phyloP scores from a whole-genome alignment of 1,140 invertebrate genomes.

The Zaprionus kolodkinae region DNA sequence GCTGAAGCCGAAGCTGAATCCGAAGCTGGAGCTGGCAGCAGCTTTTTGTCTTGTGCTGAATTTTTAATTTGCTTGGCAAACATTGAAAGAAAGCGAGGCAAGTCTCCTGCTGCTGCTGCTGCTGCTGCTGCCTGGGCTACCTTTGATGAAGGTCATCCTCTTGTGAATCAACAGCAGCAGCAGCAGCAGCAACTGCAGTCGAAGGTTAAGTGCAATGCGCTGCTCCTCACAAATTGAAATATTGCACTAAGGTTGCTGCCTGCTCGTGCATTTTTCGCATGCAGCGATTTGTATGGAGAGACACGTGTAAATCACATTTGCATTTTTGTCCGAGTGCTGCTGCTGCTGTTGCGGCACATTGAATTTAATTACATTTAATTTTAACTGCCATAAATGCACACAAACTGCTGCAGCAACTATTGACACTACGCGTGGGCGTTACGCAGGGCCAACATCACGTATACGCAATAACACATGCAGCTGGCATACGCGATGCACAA shows the following conservation, averaged over 20 bases:
- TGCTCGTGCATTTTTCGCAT: slow-evolving; percentile 35
- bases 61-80: slow-evolving; percentile 80
- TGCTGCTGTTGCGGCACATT: slow-evolving; percentile 19
- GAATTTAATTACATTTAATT: slow-evolving; percentile 75
- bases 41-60: slow-evolving; percentile 71
- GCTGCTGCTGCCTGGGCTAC: slow-evolving; percentile 7
- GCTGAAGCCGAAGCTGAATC: slow-evolving; percentile 30
- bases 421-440: slow-evolving; percentile 49
- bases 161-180: slow-evolving; percentile 33
- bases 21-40: slow-evolving; percentile 19
- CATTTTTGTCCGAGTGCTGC: slow-evolving; percentile 53
- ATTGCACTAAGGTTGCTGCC: slow-evolving; percentile 43
- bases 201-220: slow-evolving; percentile 73
- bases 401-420: slow-evolving; percentile 36
- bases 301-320: slow-evolving; percentile 61
- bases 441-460: slow-evolving; percentile 54
- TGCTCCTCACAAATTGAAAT: slow-evolving; percentile 76
- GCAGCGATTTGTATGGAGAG: slow-evolving; percentile 39
- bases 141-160: slow-evolving; percentile 48
- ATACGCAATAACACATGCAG: slow-evolving; percentile 75
- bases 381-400: slow-evolving; percentile 59
- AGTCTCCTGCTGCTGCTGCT: slow-evolving; percentile 11
- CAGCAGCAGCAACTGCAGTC: slow-evolving; percentile 26
- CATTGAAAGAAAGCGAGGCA: slow-evolving; percentile 42
- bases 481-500: slow-evolving; percentile 53